Evolutionary conservation across 2,797 vertebrate genomes (phyloP).

Genomic region (Hylomyscus alleni): DNA sequence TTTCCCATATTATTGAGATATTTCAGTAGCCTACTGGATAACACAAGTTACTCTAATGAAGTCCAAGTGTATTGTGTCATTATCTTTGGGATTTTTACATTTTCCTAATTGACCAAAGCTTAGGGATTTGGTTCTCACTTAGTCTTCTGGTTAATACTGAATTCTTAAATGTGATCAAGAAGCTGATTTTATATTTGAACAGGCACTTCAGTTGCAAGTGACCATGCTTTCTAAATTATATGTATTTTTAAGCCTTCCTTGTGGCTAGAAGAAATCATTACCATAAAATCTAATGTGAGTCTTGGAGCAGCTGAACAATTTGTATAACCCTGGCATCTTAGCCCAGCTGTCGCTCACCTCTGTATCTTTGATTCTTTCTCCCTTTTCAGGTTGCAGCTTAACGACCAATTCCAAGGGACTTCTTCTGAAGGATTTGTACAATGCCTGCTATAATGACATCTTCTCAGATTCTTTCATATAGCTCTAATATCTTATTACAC

Average conservation of each 20-base stretch:
- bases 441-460: background rate
- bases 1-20: conserved; percentile 52
- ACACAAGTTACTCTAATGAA: conserved; percentile 66
- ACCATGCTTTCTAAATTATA: conserved; percentile 47
- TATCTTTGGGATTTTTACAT: conserved; percentile 61
- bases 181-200: conserved; percentile 66
- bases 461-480: conserved; percentile 14
- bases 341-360: background rate
- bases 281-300: background rate
- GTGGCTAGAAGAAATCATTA: background rate
- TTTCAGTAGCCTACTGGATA: conserved; percentile 60
- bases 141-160: conserved; percentile 58
- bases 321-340: background rate
- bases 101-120: conserved; percentile 70
- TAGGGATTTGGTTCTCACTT: conserved; percentile 46
- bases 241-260: conserved; percentile 67
- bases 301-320: conserved; percentile 7
- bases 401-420: background rate
- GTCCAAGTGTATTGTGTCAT: background rate
- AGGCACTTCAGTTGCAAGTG: conserved; percentile 35
- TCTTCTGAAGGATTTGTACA: background rate
- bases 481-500: background rate
- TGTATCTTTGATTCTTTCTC: background rate
- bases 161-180: conserved; percentile 56
- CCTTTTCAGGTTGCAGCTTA: background rate